These are phyloP conservation scores for Brachypalpus laphriformis DNA, from an alignment of 2,888 invertebrate genomes.

Conservation along the genomic window DNA sequence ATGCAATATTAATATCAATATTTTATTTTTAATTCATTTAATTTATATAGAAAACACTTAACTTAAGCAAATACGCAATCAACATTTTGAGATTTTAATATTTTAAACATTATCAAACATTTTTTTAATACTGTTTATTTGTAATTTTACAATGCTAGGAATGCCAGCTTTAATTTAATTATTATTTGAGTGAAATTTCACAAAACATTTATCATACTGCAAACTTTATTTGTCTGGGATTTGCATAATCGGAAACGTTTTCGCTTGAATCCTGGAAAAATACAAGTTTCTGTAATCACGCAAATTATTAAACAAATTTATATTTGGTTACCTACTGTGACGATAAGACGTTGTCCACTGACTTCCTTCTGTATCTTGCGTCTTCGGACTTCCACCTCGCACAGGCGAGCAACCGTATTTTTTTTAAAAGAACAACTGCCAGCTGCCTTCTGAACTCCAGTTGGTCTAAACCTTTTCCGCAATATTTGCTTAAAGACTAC, in stretches of 20 bases:
- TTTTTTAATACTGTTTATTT: not conserved
- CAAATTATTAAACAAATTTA: not conserved
- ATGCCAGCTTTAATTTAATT: not conserved
- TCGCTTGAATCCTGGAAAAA: not conserved
- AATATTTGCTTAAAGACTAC: not conserved
- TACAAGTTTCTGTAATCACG: not conserved
- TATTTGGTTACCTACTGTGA: not conserved
- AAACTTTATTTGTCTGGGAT: not conserved
- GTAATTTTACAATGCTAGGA: not conserved
- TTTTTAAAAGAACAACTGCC: not conserved
- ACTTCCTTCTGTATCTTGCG: not conserved
- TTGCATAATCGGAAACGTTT: not conserved
- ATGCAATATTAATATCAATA: too few relatives aligned
- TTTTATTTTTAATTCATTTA: not conserved
- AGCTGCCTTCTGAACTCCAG: not conserved
- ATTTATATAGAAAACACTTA: not conserved
- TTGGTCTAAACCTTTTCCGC: slow-evolving; percentile 5
- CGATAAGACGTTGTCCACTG: not conserved
- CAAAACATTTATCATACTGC: not conserved
- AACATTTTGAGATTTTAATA: not conserved
- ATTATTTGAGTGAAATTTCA: not conserved
- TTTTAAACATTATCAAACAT: not conserved
- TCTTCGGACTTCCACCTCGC: not conserved
- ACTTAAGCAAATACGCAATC: not conserved
- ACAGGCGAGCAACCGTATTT: not conserved